Conservation (phyloP, 2,797 vertebrate species). For the Spheniscus humboldti region DNA sequence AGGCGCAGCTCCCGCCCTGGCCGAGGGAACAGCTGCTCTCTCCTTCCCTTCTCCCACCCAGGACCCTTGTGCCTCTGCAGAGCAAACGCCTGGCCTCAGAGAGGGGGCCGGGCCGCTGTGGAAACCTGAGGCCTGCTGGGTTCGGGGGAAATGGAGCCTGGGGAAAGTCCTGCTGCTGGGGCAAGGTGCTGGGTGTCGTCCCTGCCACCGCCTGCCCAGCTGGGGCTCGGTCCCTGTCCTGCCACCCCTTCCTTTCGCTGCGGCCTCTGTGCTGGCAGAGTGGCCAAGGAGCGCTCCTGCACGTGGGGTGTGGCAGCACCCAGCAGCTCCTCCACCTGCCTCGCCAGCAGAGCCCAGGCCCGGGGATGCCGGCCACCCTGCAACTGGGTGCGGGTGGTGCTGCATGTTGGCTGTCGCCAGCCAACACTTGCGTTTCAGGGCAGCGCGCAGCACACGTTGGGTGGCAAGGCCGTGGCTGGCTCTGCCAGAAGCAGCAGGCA, state of each 20-base stretch:
- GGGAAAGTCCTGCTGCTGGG: neutral
- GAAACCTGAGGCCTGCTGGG: neutral
- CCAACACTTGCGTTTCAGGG: neutral
- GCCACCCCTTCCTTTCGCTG: neutral
- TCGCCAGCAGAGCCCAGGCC: neutral
- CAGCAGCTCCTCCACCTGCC: neutral
- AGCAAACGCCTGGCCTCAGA: neutral
- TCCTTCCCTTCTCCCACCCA: no score
- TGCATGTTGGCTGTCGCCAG: neutral
- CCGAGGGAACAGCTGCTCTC: neutral
- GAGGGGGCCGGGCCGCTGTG: rapidly evolving
- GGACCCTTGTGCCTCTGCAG: neutral
- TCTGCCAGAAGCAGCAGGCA: neutral
- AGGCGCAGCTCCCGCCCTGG: neutral
- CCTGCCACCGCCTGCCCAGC: neutral
- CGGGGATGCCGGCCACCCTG: neutral
- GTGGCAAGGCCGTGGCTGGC: neutral
- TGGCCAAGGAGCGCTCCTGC: neutral
- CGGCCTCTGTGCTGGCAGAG: neutral
- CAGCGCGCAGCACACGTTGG: neutral
- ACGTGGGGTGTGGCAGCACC: neutral
- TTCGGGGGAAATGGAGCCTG: neutral
- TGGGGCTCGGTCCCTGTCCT: neutral
- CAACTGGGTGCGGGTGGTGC: neutral
- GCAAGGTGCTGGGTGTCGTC: neutral